A percentile compares a stretch with the other conserved stretches of the same genome.
These are phyloP conservation scores for Lumbricus terrestris DNA, from an alignment of 2,888 invertebrate species.

Conservation along the genomic window DNA sequence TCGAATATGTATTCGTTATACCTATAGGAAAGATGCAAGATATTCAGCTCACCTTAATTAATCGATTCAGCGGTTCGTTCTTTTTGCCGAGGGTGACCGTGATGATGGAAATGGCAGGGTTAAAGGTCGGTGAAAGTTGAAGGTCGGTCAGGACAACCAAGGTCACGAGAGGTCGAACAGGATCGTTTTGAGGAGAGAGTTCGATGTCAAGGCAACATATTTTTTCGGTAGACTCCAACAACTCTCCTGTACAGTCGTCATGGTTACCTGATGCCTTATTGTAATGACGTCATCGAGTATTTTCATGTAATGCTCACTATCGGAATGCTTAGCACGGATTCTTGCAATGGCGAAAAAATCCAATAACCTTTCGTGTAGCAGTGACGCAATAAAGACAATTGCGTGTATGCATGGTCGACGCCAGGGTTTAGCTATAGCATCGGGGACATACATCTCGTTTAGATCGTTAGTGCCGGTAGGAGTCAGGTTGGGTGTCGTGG, in stretches of 20 bases:
- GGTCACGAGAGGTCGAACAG: not conserved
- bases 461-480: no score
- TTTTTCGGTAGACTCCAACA: not conserved
- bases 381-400: no score
- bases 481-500: no score
- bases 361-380: no score
- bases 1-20: not conserved
- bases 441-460: no score
- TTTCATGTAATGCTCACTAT: not conserved
- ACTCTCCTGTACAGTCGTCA: not conserved
- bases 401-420: no score
- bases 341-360: no score
- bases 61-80: not conserved
- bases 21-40: not conserved
- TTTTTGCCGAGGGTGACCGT: not conserved
- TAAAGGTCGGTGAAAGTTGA: not conserved
- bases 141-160: slow-evolving; percentile 3
- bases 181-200: not conserved
- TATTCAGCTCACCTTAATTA: not conserved
- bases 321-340: no score
- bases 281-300: not conserved
- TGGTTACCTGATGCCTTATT: not conserved
- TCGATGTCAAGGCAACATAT: not conserved
- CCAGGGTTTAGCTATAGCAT: no score
- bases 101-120: not conserved